Conservation (phyloP, 2,113 vertebrate species). For the Arothron firmamentum region DNA sequence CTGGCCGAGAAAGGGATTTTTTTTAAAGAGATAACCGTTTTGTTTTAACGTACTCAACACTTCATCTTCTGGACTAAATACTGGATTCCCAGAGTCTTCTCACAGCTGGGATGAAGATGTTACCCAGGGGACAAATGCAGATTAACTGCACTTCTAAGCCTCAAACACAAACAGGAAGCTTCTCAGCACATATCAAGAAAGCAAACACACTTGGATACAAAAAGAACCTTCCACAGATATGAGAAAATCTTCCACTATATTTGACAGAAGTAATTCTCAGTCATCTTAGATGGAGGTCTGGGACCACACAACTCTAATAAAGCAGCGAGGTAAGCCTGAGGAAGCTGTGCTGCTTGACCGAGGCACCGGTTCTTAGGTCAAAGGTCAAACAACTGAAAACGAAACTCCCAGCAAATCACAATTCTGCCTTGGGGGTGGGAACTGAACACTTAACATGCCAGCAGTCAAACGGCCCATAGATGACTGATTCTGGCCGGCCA, state of each 20-base stretch:
- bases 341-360: slow-evolving; percentile 10
- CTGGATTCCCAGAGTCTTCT: background rate
- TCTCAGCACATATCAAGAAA: slow-evolving; percentile 15
- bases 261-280: background rate
- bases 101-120: slow-evolving; percentile 30
- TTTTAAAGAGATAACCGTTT: background rate
- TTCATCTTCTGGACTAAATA: slow-evolving; percentile 13
- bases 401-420: slow-evolving; percentile 40
- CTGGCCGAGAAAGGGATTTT: no score
- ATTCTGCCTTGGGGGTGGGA: slow-evolving; percentile 53
- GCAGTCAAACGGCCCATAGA: slow-evolving; percentile 53
- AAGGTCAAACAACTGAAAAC: slow-evolving; percentile 64
- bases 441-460: slow-evolving; percentile 65
- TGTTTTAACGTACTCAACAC: background rate
- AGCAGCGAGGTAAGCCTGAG: slow-evolving; percentile 32
- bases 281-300: background rate
- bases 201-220: slow-evolving; percentile 16
- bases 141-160: slow-evolving; percentile 45
- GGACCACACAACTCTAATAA: slow-evolving; percentile 23
- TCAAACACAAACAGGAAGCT: slow-evolving; percentile 45
- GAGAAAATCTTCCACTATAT: slow-evolving; percentile 8
- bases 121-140: slow-evolving; percentile 45
- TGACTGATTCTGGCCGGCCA: slow-evolving; percentile 49
- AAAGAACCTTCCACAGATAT: background rate
- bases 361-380: slow-evolving; percentile 21